Evolutionary conservation across 2,888 invertebrate genomes (phyloP).

Genomic region (Theretra japonica): DNA sequence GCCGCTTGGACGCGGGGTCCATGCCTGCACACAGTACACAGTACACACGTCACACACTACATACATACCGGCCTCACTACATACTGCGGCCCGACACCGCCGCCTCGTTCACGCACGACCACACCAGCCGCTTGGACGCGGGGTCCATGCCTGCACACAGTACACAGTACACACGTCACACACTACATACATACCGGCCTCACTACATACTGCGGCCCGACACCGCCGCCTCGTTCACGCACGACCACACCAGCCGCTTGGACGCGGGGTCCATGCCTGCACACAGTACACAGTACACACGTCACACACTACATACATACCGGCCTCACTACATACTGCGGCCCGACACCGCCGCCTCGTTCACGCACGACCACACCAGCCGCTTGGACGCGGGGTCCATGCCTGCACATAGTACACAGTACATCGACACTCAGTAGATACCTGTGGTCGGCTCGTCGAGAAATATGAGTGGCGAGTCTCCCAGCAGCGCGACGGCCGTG

Average conservation of each 20-base stretch:
- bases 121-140: too few species aligned
- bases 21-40: too few species aligned
- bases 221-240: conserved; percentile 66
- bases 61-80: too few species aligned
- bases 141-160: too few species aligned
- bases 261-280: conserved; percentile 92
- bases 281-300: neutral
- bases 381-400: conserved; percentile 70
- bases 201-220: too few species aligned
- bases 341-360: neutral
- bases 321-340: too few species aligned
- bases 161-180: conserved; percentile 85
- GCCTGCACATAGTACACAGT: neutral
- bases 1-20: neutral
- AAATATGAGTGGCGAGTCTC: conserved; percentile 88
- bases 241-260: conserved; percentile 91
- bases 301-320: neutral
- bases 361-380: conserved; percentile 54
- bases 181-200: conserved; percentile 67
- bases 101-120: too few species aligned
- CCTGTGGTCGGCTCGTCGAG: conserved; percentile 88
- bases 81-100: too few species aligned
- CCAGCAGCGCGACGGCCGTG: conserved; percentile 88
- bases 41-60: too few species aligned
- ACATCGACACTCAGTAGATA: conserved; percentile 45